Percentiles rank a stretch among this genome's conserved stretches.
phyloP scores from a whole-genome alignment of 2,113 vertebrate species.

The Xyliphius kryptos region DNA sequence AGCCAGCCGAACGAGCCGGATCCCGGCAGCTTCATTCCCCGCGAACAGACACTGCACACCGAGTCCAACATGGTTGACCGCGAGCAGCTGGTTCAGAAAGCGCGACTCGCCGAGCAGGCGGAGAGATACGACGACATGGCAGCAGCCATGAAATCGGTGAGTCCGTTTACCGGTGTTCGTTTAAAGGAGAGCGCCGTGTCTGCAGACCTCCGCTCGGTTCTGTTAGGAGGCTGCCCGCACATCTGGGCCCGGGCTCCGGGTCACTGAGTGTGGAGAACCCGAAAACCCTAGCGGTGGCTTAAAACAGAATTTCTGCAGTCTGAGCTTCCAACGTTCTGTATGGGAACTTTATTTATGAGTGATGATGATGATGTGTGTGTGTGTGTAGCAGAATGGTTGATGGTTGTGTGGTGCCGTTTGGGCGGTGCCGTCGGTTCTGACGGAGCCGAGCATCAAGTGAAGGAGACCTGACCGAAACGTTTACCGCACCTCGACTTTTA shows the following conservation, averaged over 20 bases:
- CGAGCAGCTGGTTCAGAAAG: slow-evolving; percentile 99
- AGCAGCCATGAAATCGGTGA: slow-evolving; percentile 98
- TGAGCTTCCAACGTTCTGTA: not conserved
- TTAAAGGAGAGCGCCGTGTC: too few relatives aligned
- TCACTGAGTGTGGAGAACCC: too few relatives aligned
- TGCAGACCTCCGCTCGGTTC: too few relatives aligned
- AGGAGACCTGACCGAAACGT: slow-evolving; percentile 22
- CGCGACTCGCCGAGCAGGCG: slow-evolving; percentile 96
- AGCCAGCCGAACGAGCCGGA: not conserved
- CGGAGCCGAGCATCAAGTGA: slow-evolving; percentile 41
- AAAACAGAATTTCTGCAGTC: too few relatives aligned
- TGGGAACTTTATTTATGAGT: not conserved
- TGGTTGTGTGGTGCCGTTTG: slow-evolving; percentile 52
- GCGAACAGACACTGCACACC: slow-evolving; percentile 31
- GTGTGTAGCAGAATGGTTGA: slow-evolving; percentile 9
- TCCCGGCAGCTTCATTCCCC: too few relatives aligned
- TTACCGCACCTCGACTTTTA: not conserved
- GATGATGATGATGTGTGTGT: not conserved
- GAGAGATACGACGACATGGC: slow-evolving; percentile 98
- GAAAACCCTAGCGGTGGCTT: too few relatives aligned
- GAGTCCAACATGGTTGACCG: slow-evolving; percentile 83
- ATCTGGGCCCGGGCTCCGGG: not conserved
- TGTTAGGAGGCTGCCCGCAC: not conserved
- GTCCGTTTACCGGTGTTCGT: slow-evolving; percentile 50
- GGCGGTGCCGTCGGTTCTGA: slow-evolving; percentile 65